Base-by-base conservation (phyloP, 2,888 invertebrate genomes). In the Lochmaea crataegi region DNA sequence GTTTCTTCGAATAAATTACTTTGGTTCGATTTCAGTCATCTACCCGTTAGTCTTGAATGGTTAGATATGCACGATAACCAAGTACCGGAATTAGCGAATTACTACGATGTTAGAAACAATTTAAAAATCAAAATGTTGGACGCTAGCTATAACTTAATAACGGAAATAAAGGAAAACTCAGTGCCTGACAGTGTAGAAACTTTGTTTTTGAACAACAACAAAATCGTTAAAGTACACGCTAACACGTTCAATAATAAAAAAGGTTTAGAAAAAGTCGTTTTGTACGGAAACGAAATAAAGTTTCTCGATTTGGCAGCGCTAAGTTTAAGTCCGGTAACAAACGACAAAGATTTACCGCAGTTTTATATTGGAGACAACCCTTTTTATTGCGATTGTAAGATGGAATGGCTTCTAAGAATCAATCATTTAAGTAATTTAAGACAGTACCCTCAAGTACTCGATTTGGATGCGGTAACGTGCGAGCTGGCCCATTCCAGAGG, bases 361-460 rank as follows among this genome's bases (percentile, higher is more conserved):
- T 94, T 95, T 86, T 94, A 92, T 85, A 91, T 95, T 78, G 93
- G 94, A 65, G 92, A 92, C 82, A 96, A 96, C 89, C 95, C 95
- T 74, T 92, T 95, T 85, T 90, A 92, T 80, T 96, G 96, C 86
- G 94, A 95, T 87, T 96, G 96, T 87, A 92, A 92, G 81, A 94
- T 95, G 94, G 95, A 95, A 87, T 96, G 95, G 95, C 85, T 95
- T 81, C 91, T 93, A 82, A 89, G 93, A 85, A 92, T 94, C 85
- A 94, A 94, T 88, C 93, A 93, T 87, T 88, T 93, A 85, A 91
- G 91, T 82, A 91, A 92, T 82, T 89, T 90, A 77, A 88, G 93
- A 71, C 93, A 93, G 84, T 92, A 94, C 86, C 94, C 95, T 61
- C 90, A 92, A 84, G 92, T 95, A 83, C 90, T 93, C 87, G 95